Evolutionary conservation across 2,888 invertebrate genomes (phyloP).

Genomic region (Erynnis tages): DNA sequence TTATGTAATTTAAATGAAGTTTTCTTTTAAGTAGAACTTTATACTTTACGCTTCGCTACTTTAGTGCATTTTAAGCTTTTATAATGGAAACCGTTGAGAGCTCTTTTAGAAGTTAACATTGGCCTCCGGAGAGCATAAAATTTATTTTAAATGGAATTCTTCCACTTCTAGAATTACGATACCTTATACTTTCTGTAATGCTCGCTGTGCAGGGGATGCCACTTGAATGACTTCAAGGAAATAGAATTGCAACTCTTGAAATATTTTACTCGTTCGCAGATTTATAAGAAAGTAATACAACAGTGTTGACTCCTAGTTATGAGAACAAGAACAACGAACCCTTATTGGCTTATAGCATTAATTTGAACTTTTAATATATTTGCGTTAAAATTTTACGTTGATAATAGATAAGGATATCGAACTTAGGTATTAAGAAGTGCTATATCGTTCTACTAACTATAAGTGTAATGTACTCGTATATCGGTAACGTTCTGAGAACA

Average conservation of each 20-base stretch:
- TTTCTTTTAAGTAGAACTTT: constrained; percentile 45
- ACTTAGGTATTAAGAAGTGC: too few relatives aligned
- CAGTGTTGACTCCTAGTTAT: too few relatives aligned
- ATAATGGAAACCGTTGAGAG: constrained; percentile 49
- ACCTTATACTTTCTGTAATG: background rate
- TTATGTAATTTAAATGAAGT: constrained; percentile 26
- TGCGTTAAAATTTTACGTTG: too few relatives aligned
- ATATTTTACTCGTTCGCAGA: background rate
- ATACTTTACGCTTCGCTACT: constrained; percentile 54
- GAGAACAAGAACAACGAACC: too few relatives aligned
- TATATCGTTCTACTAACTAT: too few relatives aligned
- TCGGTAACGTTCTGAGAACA: too few relatives aligned
- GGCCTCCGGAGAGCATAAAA: constrained; percentile 36
- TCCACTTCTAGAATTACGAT: background rate
- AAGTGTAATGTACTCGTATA: too few relatives aligned
- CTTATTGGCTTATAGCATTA: too few relatives aligned
- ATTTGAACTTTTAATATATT: too few relatives aligned
- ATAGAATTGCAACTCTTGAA: background rate
- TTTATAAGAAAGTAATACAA: background rate
- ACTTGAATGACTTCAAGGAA: background rate
- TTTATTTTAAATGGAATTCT: constrained; percentile 30
- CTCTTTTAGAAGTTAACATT: constrained; percentile 40
- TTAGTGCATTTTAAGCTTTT: constrained; percentile 57
- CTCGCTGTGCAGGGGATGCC: background rate
- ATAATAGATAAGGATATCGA: too few relatives aligned